These are phyloP conservation scores for Drosophila longiperda DNA, from an alignment of 2,888 invertebrate species.

Conservation along the genomic window DNA sequence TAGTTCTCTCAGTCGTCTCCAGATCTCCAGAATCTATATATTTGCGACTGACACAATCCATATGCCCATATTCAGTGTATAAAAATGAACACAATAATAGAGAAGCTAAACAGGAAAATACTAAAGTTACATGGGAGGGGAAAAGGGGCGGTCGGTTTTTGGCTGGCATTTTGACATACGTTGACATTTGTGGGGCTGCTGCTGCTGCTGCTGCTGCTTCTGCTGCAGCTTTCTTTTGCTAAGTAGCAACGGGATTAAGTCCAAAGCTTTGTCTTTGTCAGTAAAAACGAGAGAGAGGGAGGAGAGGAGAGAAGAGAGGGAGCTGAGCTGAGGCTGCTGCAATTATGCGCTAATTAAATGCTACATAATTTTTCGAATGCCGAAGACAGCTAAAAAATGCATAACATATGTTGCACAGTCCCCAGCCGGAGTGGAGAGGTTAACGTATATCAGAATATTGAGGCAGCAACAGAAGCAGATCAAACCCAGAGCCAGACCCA, in stretches of 20 bases:
- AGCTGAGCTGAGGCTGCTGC: constrained; percentile 52
- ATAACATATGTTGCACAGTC: constrained; percentile 75
- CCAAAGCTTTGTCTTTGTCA: constrained; percentile 30
- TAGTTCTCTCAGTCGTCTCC: neutral
- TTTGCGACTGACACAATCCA: neutral
- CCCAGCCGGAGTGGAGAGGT: constrained; percentile 10
- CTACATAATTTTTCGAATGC: constrained; percentile 78
- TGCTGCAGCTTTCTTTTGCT: constrained; percentile 1
- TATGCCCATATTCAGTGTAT: neutral
- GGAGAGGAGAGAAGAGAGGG: constrained; percentile 22
- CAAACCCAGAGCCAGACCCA: constrained; percentile 10
- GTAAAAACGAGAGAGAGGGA: constrained; percentile 21
- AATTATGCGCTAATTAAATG: constrained; percentile 82
- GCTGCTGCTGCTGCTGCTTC: neutral
- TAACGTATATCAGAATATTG: constrained; percentile 20
- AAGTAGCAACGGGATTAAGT: constrained; percentile 53
- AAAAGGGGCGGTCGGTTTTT: neutral
- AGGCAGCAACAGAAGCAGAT: constrained; percentile 32
- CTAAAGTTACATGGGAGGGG: neutral
- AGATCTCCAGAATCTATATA: neutral
- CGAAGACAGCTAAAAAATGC: constrained; percentile 79
- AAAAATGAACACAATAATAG: neutral
- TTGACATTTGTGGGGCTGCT: constrained; percentile 46
- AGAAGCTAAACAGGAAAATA: constrained; percentile 7
- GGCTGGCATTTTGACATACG: constrained; percentile 59